Evolutionary conservation across 2,797 vertebrate species (phyloP), one percentile per base, ranked within the genome.

Genomic region (Hipposideros larvatus): DNA sequence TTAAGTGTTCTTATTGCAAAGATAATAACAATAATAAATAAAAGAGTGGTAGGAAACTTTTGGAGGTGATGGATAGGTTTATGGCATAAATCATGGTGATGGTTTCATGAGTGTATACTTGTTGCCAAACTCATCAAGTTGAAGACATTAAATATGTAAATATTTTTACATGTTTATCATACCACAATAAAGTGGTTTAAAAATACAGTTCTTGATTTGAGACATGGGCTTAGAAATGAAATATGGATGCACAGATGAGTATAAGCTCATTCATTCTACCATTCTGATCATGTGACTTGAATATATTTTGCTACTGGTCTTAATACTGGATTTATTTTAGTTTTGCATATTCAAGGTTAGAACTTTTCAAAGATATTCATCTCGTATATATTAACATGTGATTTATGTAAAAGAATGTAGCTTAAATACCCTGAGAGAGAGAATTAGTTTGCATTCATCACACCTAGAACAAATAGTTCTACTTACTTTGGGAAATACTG

Each of bases 301-400:
- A 85, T 74, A n/a, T 26, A 26, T 88, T 95, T 94, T 85, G 9
- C 77, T 84, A 57, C 16, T 74, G 16, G 3, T 75, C 26, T 84
- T 83, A 91, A 59, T 89, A 31, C 28, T 80, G 31, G 0, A 61
- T 92, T 96, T 85, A 71, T 90, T 88, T 92, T 79, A 85, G 26
- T 95, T 90, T 95, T 91, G 15, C 22, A 59, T 74, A 65, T 28
- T 70, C 61, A 22, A 96, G 5, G 31, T 90, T 65, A 85, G 59
- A 93, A 66, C 15, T 94, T 93, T 95, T 94, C 43, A 80, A 94
- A 87, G 13, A 86, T 57, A 79, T 63, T 93, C 63, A 92, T 84
- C 11, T 96, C 84, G 11, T 90, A 70, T 87, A 74, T 92, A 90
- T 74, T 31, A 74, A 55, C 84, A 48, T 75, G 51, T 94, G 78